Base-by-base conservation (phyloP, 1,140 invertebrate genomes). In the Elymnias hypermnestra region DNA sequence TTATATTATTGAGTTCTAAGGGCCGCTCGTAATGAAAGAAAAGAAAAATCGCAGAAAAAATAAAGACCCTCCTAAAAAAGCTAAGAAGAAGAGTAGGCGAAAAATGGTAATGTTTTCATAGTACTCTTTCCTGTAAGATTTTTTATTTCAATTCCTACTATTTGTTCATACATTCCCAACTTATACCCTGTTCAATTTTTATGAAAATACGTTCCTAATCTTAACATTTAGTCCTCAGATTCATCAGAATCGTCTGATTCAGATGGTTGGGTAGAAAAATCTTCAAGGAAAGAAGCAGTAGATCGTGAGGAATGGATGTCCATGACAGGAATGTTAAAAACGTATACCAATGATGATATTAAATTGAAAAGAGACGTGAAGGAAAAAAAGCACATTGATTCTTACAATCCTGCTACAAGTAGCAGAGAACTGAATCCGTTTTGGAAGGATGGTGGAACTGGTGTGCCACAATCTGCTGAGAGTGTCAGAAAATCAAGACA, bases 401-500 rank as follows among this genome's bases (percentile, higher is more conserved):
- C 87, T 8, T 90, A 91, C 59, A 87, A 95, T 89, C 92, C 92
- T 23, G 91, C 92, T 1, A 92, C 91, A 52, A 92, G 91, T 67
- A 74, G 67, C 1, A 87, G 90, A 63, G 96, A 98, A 87, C 83
- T 97, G 31, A 98, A 98, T 89, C 96, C 95, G 1, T 95, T 96
- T 75, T 97, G 95, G 95, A 96, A 95, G 88, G 87, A 93, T 83
- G 94, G 94, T 44, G 96, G 96, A 6, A 90, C 88, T 31, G 96
- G 96, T 8, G 72, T 97, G 40, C 95, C 94, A 14, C 60, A 69
- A 71, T 61, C 73, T 46, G 26, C 57, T 14, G 61, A 82, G 17
- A 53, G 45, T 31, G 63, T 64, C 43, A 37, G 58, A 9, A 61
- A 68, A 71, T 62, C 83, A 3, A 73, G 55, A 57, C 70, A 81